Base-by-base conservation (phyloP, 2,888 invertebrate genomes). In the Melieria picta region DNA sequence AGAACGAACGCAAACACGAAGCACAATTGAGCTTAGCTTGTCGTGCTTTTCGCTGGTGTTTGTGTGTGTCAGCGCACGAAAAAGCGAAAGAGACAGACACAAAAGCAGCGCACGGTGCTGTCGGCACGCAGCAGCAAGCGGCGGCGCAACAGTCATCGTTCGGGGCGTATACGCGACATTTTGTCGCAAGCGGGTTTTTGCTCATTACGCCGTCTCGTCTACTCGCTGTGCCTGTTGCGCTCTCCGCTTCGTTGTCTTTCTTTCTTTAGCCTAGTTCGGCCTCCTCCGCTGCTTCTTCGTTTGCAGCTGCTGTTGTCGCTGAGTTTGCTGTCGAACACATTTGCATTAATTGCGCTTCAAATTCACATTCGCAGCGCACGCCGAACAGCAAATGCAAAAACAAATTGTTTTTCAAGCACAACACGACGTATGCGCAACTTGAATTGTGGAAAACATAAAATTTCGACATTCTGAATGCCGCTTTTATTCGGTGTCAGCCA, bases 341-440 rank as follows among this genome's bases (percentile, higher is more conserved):
- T 30, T 48, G 47, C 46, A 46, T 65, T 57, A 66, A 57, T 66
- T 47, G 48, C 66, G 47, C 58, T 66, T 66, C 48, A 66, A 13
- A 42, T 58, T 66, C 47, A 42, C 48, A 48, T n/a, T 10, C 16
- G 30, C 47, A 47, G 10, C 9, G 9, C 13, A 48, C 1, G 13
- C 11, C 9, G 7, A 10, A 62, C 47, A 42, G 58, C 43, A 43
- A 58, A 43, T 30, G 42, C 50, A 50, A 50, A 50, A 50, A 50
- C 9, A 50, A 50, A 3, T 10, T 11, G 11, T 50, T 50, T 50
- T 50, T 50, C 9, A 10, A 50, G 60, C 48, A 61, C 67, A 42
- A 67, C 67, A 45, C 67, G 67, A 60, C 67, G 67, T 67, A 67
- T 67, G 67, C 67, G 67, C 50, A 67, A 67, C 67, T 52, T 67